Base-by-base conservation (phyloP, 2,888 invertebrate genomes). In the Lymantria dispar region DNA sequence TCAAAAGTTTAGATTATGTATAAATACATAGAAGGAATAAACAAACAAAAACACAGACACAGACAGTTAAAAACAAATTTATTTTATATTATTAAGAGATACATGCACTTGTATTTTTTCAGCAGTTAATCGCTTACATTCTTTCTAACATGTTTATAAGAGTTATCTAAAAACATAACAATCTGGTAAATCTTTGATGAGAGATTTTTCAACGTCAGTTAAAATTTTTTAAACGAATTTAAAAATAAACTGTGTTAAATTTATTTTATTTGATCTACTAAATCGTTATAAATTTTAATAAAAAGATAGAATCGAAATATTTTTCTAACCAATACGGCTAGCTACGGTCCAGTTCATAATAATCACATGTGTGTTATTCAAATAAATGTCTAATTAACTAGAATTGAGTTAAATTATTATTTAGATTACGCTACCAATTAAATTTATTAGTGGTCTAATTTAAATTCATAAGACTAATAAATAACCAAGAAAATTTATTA, bases 301-400 rank as follows among this genome's bases (percentile, higher is more conserved):
- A 36, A 36, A 38, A 38, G 11, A 7, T 38, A 38, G 1, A 38
- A n/a, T 38, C 5, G 38, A 2, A 38, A 38, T 38, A 38, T 3
- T 11, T 5, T 22, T 38, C 11, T 38, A 38, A 7, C 7, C 38
- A 38, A 38, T 12, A n/a, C 12, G 5, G 33, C 43, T 33, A 22
- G 43, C 30, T 15, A 46, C 11, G 13, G 46, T 11, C 12, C 14
- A 33, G 40, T 12, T 44, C 15, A 36, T 46, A 51, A 56, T 66
- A 54, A 63, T 51, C 58, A 58, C 42, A 44, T 53, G 38, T 41
- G 48, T 40, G 52, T 48, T 50, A 58, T 43, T 52, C 48, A 40
- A 47, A 54, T 58, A 53, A 14, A 45, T 36, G 39, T 44, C 50
- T 64, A 53, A 62, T 68, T 56, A 62, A 44, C 52, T 44, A 29